Evolutionary conservation across 1,140 invertebrate species (phyloP), one percentile per base, ranked within the genome.

Genomic region (Apocrypta bakeri): DNA sequence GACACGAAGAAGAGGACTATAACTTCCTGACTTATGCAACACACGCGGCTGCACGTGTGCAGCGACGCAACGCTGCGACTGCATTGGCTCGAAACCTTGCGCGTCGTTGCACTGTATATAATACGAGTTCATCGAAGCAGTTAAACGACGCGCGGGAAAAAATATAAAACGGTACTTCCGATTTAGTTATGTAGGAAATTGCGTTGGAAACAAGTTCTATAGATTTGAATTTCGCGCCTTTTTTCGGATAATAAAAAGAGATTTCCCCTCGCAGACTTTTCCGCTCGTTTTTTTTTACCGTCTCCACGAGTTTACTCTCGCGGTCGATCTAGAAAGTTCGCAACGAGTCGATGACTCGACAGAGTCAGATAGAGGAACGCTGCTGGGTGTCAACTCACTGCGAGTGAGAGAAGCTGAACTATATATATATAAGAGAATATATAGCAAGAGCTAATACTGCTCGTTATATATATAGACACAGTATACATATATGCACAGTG

Each of bases 301-400:
- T 9, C 17, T 73, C 33, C 11, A 48, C 74, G 48, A 74, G 81
- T 83, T 72, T 56, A 56, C 40, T 66, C 82, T 83, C 69, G 83
- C 72, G 71, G 73, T 80, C 66, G 63, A 80, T 72, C 73, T 68
- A 78, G 76, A 78, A 78, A 78, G 64, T 78, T 78, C 37, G 33
- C 61, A 33, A 2, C 24, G 63, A 42, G 31, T 69, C 61, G 76
- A 78, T 78, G 76, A 78, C 76, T 78, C 25, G 40, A 42, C 64
- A 29, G 61, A 2, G 73, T 31, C 0, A 61, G 8, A 56, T 29
- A 63, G 73, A 76, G 61, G 33, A 66, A 25, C 31, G 56, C 9
- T 21, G 56, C 31, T 24, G 56, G 61, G 61, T 77, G 75, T 77
- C 75, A 29, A 77, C n/a, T 11, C 1, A 24, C n/a, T 74, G 37